Percentiles rank a stretch among this genome's conserved stretches.
phyloP scores from a whole-genome alignment of 2,113 vertebrate genomes.

The Casuarius casuarius region DNA sequence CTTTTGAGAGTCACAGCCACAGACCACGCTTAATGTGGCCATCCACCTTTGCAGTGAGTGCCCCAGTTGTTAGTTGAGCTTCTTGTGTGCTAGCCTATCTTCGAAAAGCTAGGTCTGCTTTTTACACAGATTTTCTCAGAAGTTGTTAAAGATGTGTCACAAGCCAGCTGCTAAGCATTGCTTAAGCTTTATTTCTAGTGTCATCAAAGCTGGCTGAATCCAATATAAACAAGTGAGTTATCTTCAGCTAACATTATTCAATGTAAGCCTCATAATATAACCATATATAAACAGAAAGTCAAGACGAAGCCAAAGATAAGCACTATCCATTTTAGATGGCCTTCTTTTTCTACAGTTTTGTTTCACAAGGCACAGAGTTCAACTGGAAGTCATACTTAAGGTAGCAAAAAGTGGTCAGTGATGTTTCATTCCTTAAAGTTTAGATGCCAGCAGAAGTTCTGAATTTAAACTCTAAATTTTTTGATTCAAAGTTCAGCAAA shows the following conservation, averaged over 20 bases:
- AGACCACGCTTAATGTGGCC: accelerated
- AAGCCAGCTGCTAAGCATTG: neutral
- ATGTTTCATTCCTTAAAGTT: accelerated
- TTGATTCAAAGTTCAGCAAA: neutral
- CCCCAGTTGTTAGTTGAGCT: neutral
- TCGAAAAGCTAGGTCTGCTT: neutral
- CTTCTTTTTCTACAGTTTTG: neutral
- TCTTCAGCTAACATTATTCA: neutral
- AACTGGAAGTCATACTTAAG: neutral
- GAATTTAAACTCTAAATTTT: neutral
- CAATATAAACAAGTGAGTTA: neutral
- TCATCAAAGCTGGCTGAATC: neutral
- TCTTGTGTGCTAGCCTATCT: accelerated
- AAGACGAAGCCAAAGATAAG: neutral
- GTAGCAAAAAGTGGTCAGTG: neutral
- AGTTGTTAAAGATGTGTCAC: neutral
- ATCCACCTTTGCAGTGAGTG: accelerated
- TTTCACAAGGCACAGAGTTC: neutral
- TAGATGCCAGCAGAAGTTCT: neutral
- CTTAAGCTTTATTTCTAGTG: neutral
- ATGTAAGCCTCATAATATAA: neutral
- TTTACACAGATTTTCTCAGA: neutral
- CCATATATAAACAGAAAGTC: neutral
- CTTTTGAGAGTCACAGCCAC: neutral
- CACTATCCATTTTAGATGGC: neutral